These are phyloP conservation scores for Streblospio benedicti DNA, from an alignment of 1,140 invertebrate species.

Conservation along the genomic window DNA sequence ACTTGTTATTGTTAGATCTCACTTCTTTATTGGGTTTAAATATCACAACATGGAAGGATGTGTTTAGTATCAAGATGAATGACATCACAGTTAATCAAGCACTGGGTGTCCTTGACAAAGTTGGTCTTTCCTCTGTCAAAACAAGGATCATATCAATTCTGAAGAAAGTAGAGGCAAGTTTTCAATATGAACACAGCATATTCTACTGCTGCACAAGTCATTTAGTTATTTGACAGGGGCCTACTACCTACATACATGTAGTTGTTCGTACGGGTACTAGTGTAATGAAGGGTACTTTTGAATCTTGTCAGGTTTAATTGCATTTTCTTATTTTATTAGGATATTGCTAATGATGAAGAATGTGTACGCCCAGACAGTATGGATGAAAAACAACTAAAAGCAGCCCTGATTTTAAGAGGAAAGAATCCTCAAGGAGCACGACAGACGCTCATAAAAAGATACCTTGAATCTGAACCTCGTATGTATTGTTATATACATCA, in stretches of 20 bases:
- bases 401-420: not conserved
- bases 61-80: not conserved
- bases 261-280: too few relatives aligned
- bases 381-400: not conserved
- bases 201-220: too few relatives aligned
- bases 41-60: not conserved
- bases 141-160: not conserved
- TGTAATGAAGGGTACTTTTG: not conserved
- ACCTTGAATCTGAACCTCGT: not conserved
- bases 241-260: too few relatives aligned
- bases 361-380: not conserved
- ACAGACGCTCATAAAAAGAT: not conserved
- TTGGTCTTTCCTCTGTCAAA: not conserved
- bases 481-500: too few relatives aligned
- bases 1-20: not conserved
- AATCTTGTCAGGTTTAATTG: not conserved
- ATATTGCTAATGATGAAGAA: not conserved
- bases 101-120: not conserved
- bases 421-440: not conserved
- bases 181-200: too few relatives aligned
- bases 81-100: not conserved
- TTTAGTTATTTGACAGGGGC: too few relatives aligned
- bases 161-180: too few relatives aligned
- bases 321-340: not conserved
- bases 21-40: not conserved